A percentile compares a stretch with the other conserved stretches of the same genome.
Evolutionary conservation across 2,797 vertebrate genomes (phyloP).

Genomic region (Xiphorhynchus erythropygius): DNA sequence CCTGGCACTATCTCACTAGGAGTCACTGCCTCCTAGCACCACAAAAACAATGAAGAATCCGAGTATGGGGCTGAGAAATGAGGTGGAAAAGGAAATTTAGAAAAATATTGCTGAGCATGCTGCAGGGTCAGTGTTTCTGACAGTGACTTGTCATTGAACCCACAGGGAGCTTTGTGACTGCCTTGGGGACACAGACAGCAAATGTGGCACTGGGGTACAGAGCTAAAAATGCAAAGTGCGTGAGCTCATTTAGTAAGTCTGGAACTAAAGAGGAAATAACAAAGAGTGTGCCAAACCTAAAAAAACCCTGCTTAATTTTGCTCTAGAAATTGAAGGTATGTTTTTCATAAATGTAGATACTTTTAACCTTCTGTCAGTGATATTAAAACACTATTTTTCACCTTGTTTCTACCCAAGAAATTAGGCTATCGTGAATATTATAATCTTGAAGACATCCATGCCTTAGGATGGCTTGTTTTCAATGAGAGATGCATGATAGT

Average conservation of each 20-base stretch:
- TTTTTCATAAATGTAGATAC: neutral
- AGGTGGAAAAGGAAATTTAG: neutral
- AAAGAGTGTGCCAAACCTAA: neutral
- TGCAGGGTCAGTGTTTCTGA: neutral
- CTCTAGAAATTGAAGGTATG: neutral
- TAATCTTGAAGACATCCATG: neutral
- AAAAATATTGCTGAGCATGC: neutral
- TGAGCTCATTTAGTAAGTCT: neutral
- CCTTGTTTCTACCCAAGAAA: neutral
- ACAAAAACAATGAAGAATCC: neutral
- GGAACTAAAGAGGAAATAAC: neutral
- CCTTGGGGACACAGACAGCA: neutral
- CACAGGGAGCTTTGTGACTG: neutral
- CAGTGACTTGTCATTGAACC: neutral
- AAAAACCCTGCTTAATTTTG: accelerated
- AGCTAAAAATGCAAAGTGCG: neutral
- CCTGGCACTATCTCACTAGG: neutral
- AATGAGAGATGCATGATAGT: neutral
- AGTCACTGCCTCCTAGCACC: neutral
- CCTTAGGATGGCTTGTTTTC: neutral
- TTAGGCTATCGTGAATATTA: neutral
- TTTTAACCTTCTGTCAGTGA: neutral
- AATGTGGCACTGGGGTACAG: neutral
- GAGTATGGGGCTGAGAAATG: neutral
- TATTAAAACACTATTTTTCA: neutral